A percentile compares a stretch with the other conserved stretches of the same genome.
phyloP scores from a whole-genome alignment of 2,113 vertebrate genomes.

The Sander vitreus region DNA sequence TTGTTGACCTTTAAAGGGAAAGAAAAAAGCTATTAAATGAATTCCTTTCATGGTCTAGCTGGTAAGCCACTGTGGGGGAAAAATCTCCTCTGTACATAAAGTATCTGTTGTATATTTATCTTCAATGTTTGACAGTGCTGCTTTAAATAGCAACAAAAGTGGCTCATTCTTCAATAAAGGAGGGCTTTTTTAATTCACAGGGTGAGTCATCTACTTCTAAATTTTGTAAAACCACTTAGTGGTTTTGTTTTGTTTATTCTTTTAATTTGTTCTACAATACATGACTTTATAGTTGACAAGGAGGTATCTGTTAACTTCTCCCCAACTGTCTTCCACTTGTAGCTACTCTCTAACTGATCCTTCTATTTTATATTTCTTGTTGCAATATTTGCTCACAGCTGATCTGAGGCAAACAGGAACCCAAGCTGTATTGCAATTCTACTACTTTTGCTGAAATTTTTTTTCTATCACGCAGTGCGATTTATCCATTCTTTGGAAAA shows the following conservation, averaged over 20 bases:
- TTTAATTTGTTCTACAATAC: neutral
- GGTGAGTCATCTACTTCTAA: neutral
- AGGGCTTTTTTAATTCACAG: neutral
- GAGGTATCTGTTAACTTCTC: neutral
- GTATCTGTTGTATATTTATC: conserved; percentile 28
- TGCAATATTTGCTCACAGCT: neutral
- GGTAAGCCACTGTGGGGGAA: conserved; percentile 2
- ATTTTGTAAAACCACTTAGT: neutral
- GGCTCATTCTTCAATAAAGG: neutral
- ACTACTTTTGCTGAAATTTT: neutral
- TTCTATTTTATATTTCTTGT: neutral
- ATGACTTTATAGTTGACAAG: neutral
- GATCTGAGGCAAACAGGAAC: neutral
- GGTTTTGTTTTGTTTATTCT: neutral
- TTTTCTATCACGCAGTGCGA: neutral
- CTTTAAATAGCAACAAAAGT: conserved; percentile 16
- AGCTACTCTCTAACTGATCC: neutral
- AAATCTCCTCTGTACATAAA: conserved; percentile 22
- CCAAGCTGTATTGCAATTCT: too few species aligned
- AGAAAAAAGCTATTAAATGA: conserved; percentile 33
- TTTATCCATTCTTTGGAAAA: neutral
- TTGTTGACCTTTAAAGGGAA: conserved; percentile 64
- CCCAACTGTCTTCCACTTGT: too few species aligned
- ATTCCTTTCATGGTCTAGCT: conserved; percentile 52
- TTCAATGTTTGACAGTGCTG: neutral